Conservation (phyloP, 2,113 vertebrate species). For the Dinomys branickii region DNA sequence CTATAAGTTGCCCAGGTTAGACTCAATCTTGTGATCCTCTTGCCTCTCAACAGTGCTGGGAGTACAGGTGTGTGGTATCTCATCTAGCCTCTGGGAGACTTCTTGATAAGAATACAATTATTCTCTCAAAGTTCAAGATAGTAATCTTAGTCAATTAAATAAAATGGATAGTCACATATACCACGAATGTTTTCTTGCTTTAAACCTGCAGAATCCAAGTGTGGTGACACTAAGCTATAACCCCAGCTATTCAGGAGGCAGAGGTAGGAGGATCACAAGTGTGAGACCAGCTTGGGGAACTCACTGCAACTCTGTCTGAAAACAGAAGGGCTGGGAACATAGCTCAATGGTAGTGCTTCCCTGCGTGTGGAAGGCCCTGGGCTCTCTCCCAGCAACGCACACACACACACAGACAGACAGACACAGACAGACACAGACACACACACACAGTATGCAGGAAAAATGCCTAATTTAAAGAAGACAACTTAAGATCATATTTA, state of each 20-base stretch:
- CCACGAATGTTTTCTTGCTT: not conserved
- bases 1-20: not conserved
- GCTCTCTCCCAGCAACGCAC: not conserved
- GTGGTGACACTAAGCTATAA: not conserved
- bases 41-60: not conserved
- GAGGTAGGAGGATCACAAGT: not conserved
- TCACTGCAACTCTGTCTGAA: not conserved
- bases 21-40: not conserved
- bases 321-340: not conserved
- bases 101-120: conserved; percentile 7
- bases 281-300: not conserved
- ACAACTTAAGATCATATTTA: conserved; percentile 37
- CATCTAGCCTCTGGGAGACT: not conserved
- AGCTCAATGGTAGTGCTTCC: not conserved
- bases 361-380: not conserved
- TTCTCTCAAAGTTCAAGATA: conserved; percentile 46
- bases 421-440: not conserved
- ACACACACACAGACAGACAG: not conserved
- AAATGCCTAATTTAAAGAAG: conserved; percentile 48
- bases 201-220: not conserved
- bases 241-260: not conserved
- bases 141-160: conserved; percentile 43
- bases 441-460: not conserved
- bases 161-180: not conserved
- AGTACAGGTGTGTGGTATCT: too few species aligned